Evolutionary conservation across 1,140 invertebrate species (phyloP).

Genomic region (Heliconius hewitsoni): DNA sequence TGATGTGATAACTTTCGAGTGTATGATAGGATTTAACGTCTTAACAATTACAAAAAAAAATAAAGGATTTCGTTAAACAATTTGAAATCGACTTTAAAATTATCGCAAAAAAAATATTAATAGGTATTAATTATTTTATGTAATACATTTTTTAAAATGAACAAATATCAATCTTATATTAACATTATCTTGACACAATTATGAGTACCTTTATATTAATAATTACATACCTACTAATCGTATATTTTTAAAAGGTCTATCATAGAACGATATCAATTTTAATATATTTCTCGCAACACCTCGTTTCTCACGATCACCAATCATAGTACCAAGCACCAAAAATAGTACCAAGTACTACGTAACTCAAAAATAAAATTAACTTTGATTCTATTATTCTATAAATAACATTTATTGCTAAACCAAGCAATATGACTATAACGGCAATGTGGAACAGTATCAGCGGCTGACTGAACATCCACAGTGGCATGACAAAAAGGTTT

Average conservation of each 20-base stretch:
- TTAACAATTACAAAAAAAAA: too few relatives aligned
- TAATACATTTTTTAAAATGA: too few relatives aligned
- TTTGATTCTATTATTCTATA: not conserved
- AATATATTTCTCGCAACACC: not conserved
- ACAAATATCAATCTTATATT: too few relatives aligned
- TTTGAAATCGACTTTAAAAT: too few relatives aligned
- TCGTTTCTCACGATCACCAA: too few relatives aligned
- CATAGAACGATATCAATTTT: not conserved
- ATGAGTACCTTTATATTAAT: too few relatives aligned
- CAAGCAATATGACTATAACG: slow-evolving; percentile 9
- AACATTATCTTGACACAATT: too few relatives aligned
- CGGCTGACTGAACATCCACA: slow-evolving; percentile 18
- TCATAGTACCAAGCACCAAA: not conserved
- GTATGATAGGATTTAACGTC: too few relatives aligned
- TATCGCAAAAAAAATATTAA: too few relatives aligned
- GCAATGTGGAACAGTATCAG: slow-evolving; percentile 12
- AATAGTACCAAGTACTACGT: not conserved
- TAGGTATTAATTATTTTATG: too few relatives aligned
- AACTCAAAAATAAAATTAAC: not conserved
- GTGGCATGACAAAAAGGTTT: slow-evolving; percentile 24
- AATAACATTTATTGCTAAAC: slow-evolving; percentile 7
- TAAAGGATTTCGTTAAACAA: too few relatives aligned
- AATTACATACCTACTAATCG: not conserved
- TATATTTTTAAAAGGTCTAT: not conserved
- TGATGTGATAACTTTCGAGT: too few relatives aligned